Evolutionary conservation across 2,888 invertebrate species (phyloP).

Genomic region (Lycia hirtaria): DNA sequence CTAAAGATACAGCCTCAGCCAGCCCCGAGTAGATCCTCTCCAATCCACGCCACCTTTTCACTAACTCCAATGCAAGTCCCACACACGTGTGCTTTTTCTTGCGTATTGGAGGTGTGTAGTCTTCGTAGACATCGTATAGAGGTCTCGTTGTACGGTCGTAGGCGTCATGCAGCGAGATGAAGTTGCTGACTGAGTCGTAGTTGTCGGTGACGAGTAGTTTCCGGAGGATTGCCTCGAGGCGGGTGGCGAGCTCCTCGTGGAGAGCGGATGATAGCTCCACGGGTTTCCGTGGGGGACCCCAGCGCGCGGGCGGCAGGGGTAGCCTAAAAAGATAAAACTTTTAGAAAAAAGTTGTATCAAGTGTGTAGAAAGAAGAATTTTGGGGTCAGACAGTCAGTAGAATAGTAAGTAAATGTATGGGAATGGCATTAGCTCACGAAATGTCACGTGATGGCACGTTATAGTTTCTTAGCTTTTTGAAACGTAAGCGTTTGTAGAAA

Average conservation of each 20-base stretch:
- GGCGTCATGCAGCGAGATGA: constrained; percentile 88
- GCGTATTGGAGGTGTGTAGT: constrained; percentile 92
- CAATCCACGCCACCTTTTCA: constrained; percentile 86
- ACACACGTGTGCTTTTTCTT: constrained; percentile 94
- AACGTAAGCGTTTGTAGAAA: no score
- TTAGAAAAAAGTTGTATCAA: no score
- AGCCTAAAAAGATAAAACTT: no score
- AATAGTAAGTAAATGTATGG: no score
- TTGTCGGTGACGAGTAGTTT: constrained; percentile 92
- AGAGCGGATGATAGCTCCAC: constrained; percentile 71
- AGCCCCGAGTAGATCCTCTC: constrained; percentile 88
- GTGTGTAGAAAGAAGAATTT: no score
- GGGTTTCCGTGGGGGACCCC: constrained; percentile 55
- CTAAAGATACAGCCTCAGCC: constrained; percentile 86
- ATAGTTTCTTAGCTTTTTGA: no score
- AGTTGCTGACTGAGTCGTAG: constrained; percentile 96
- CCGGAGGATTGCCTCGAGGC: constrained; percentile 92
- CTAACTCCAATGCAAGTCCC: constrained; percentile 90
- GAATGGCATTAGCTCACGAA: no score
- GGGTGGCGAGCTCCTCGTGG: constrained; percentile 92
- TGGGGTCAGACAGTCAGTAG: no score
- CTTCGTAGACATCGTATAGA: constrained; percentile 90
- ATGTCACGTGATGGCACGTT: no score
- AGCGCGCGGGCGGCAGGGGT: constrained; percentile 57
- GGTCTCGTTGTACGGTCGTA: constrained; percentile 86